Evolutionary conservation across 2,113 vertebrate species (phyloP).

Genomic region (Chaetorhynchus papuensis): DNA sequence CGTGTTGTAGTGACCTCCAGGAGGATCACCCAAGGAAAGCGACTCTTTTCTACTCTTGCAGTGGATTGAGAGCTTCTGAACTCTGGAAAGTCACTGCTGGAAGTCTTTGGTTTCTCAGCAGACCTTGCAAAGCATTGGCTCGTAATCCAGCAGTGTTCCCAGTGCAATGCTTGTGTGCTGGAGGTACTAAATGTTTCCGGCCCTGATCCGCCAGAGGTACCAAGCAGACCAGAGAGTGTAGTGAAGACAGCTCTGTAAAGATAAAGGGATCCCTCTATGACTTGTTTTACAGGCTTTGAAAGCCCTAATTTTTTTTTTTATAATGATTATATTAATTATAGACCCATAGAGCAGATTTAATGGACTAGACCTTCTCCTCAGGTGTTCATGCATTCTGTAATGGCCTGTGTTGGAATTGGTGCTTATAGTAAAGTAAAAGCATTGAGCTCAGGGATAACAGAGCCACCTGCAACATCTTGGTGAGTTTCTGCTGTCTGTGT

Average conservation of each 20-base stretch:
- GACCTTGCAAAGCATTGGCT: not conserved
- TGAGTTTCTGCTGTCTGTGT: not conserved
- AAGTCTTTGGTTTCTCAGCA: not conserved
- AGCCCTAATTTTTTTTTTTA: not conserved
- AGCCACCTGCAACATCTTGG: not conserved
- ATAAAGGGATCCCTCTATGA: not conserved
- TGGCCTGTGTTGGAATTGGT: not conserved
- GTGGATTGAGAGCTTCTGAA: not conserved
- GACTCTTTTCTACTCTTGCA: fast-evolving
- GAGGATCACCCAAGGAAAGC: not conserved
- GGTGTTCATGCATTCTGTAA: not conserved
- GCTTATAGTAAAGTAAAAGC: not conserved
- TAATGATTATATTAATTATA: not conserved
- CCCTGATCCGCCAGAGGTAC: not conserved
- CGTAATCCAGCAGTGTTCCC: not conserved
- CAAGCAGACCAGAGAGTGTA: not conserved
- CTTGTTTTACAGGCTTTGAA: conserved; percentile 23
- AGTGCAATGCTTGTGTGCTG: not conserved
- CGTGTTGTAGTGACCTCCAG: not conserved
- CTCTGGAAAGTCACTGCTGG: not conserved
- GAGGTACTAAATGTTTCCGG: not conserved
- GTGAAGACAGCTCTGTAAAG: not conserved
- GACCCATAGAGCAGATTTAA: not conserved
- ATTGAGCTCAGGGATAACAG: not conserved
- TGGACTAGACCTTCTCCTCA: not conserved